Evolutionary conservation across 2,888 invertebrate genomes (phyloP).

Genomic region (Hoplodrina ambigua): DNA sequence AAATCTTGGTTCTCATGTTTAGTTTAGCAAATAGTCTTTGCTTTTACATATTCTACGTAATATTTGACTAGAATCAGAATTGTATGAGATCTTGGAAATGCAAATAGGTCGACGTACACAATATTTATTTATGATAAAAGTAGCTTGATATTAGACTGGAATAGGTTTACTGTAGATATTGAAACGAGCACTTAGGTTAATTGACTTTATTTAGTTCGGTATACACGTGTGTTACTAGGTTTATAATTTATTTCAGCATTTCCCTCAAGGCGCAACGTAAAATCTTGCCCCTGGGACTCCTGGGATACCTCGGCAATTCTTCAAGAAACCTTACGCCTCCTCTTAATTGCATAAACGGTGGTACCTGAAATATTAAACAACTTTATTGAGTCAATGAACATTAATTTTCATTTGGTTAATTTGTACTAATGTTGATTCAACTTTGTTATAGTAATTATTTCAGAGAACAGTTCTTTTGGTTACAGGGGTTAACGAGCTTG

Average conservation of each 20-base stretch:
- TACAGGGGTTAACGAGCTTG: background rate
- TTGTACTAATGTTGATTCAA: conserved; percentile 31
- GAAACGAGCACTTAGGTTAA: conserved; percentile 27
- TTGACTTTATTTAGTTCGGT: conserved; percentile 36
- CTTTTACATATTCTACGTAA: conserved; percentile 49
- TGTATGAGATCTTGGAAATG: conserved; percentile 51
- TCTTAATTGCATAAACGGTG: conserved; percentile 91
- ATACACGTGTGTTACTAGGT: conserved; percentile 20
- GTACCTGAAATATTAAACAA: conserved; percentile 74
- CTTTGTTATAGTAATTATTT: conserved; percentile 15
- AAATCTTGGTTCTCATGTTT: conserved; percentile 53
- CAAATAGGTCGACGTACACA: conserved; percentile 36
- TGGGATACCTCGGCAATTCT: conserved; percentile 92
- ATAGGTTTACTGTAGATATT: conserved; percentile 24
- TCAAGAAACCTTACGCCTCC: conserved; percentile 93
- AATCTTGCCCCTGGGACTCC: conserved; percentile 93
- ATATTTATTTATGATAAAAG: conserved; percentile 34
- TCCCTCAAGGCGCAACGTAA: conserved; percentile 90
- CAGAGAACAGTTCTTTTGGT: conserved; percentile 6
- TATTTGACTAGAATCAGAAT: conserved; percentile 53
- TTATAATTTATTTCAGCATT: conserved; percentile 73
- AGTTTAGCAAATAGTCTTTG: conserved; percentile 52
- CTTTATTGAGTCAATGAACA: conserved; percentile 56
- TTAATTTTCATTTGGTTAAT: conserved; percentile 59
- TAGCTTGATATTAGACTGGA: conserved; percentile 16